Conservation (phyloP, 2,113 vertebrate genomes). For the Corvus cornix region DNA sequence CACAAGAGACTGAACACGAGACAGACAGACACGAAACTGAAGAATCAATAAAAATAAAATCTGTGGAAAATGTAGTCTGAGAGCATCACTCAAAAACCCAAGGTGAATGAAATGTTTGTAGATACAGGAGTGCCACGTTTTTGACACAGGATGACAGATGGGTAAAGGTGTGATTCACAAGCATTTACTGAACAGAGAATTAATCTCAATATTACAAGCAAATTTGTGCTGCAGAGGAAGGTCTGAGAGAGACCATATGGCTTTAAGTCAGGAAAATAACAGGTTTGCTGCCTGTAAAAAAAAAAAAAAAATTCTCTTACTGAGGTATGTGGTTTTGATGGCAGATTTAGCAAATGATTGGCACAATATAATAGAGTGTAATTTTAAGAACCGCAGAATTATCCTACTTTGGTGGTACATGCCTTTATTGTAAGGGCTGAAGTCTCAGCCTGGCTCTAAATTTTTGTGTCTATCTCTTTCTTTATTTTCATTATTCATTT, state of each 20-base stretch:
- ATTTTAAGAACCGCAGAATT: constrained; percentile 20
- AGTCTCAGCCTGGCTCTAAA: background rate
- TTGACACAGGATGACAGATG: background rate
- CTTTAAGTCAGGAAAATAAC: constrained; percentile 47
- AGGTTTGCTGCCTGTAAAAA: constrained; percentile 3
- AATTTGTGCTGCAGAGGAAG: background rate
- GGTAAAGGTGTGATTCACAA: constrained; percentile 10
- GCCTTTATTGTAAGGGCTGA: background rate
- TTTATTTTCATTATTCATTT: background rate
- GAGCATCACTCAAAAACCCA: background rate
- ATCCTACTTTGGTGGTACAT: background rate
- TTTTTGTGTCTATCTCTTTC: background rate
- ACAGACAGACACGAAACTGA: background rate
- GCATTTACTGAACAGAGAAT: background rate
- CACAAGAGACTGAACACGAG: background rate
- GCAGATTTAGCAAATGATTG: constrained; percentile 37
- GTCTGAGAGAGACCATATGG: constrained; percentile 23
- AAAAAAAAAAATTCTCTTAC: background rate
- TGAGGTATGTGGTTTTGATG: constrained; percentile 32
- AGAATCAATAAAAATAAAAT: constrained; percentile 2
- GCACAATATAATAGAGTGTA: background rate
- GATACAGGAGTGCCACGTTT: background rate
- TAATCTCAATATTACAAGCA: constrained; percentile 13
- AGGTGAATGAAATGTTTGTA: constrained; percentile 28
- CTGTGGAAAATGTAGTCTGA: background rate